Base-by-base conservation (phyloP, 53 echinoderm and acorn worm genomes). In the Pentamera pediparva region DNA sequence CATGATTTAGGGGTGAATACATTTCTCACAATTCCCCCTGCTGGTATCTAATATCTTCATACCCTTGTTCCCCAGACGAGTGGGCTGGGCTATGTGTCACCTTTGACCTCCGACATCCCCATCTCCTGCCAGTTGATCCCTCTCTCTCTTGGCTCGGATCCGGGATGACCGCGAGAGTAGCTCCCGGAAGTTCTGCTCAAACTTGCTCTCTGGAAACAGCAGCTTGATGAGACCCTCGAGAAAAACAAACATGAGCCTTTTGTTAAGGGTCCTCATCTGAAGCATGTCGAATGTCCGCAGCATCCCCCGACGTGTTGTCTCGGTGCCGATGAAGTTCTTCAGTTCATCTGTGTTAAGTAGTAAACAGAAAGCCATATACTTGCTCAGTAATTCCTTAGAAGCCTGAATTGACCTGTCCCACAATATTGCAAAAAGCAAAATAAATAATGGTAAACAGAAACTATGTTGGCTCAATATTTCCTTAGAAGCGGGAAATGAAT, bases 241-340 rank as follows among this genome's bases (percentile, higher is more conserved):
- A 69, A 79, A 64, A 37, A 95, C 95, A 75, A 91, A 98, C 75
- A 98, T 62, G 50, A 98, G 91, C 22, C 98, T 78, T 45, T 89
- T 98, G 84, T 98, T 98, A 29, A 98, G 84, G 35, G 77, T 78
- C 5, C 57, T 83, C 51, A 88, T 88, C 59, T 98, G 98, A 30
- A 98, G 80, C 98, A 98, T 98, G 77, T 98, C 81, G 57, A 98
- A 92, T 8, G 85, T 75, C 2, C 98, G 78, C 20, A 89, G 63
- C 83, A 89, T 91, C 17, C 98, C 98, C 1, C 88, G 85, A 2
- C 98, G 74, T 17, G 91, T 98, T 5, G 98, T 98, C 58, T 98
- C 98, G 1, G 86, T 80, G 11, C 91, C 98, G 37, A 98, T 98
- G 61, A 98, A 98, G 60, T 89, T 98, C 76, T 98, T 98, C 72